A percentile compares a stretch with the other conserved stretches of the same genome.
These are phyloP conservation scores for Boulengeromyrus knoepffleri DNA, from an alignment of 2,113 vertebrate species.

Conservation along the genomic window DNA sequence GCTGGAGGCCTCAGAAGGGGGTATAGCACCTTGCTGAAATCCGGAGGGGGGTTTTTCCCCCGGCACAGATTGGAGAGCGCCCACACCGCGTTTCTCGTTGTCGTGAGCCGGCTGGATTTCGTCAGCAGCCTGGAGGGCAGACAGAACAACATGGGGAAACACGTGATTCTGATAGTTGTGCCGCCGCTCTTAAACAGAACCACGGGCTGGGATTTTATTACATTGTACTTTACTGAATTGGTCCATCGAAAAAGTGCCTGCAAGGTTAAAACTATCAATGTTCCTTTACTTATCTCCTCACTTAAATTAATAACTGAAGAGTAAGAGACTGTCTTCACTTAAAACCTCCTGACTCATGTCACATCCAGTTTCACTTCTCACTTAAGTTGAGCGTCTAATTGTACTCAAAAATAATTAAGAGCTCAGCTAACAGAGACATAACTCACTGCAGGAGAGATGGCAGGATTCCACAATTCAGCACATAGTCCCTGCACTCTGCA, in stretches of 20 bases:
- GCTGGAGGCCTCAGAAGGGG: not conserved
- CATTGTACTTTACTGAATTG: not conserved
- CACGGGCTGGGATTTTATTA: not conserved
- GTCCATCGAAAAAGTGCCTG: not conserved
- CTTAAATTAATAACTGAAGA: not conserved
- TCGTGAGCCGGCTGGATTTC: constrained; percentile 81
- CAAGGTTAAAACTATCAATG: not conserved
- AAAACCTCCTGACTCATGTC: not conserved
- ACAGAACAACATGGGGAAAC: not conserved
- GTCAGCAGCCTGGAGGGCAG: constrained; percentile 65
- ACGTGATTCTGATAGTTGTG: not conserved
- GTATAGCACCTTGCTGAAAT: constrained; percentile 75
- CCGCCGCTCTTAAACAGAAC: not conserved
- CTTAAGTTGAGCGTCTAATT: not conserved
- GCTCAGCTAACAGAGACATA: not conserved
- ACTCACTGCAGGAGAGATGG: constrained; percentile 83
- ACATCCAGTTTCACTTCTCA: not conserved
- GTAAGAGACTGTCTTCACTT: not conserved
- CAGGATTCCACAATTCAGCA: constrained; percentile 82
- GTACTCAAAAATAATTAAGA: not conserved
- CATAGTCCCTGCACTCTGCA: constrained; percentile 88
- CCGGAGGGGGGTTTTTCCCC: constrained; percentile 87
- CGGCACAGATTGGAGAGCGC: constrained; percentile 86
- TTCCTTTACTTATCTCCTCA: not conserved
- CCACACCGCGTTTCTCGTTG: constrained; percentile 87